A percentile compares a stretch with the other conserved stretches of the same genome.
Conservation (phyloP, 2,888 invertebrate species). For the Lithosia quadra region DNA sequence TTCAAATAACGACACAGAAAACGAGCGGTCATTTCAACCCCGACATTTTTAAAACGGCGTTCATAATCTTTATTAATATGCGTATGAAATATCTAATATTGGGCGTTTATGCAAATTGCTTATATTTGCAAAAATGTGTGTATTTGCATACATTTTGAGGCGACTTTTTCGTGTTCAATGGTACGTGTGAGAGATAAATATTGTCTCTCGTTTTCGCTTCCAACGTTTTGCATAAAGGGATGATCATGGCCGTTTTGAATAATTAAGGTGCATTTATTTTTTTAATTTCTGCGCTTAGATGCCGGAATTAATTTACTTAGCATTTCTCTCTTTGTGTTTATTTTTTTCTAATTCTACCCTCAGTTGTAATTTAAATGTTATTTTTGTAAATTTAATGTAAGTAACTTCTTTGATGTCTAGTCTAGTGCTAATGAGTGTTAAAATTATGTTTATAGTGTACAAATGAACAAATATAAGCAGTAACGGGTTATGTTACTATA, state of each 20-base stretch:
- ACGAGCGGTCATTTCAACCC: conserved; percentile 58
- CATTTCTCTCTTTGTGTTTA: conserved; percentile 34
- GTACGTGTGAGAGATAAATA: conserved; percentile 78
- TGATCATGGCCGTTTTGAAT: conserved; percentile 62
- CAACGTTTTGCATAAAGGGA: conserved; percentile 68
- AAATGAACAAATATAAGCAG: too few relatives aligned
- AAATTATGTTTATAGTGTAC: too few relatives aligned
- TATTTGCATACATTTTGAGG: conserved; percentile 79
- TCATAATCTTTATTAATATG: conserved; percentile 70
- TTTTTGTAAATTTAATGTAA: background rate
- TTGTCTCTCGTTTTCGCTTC: conserved; percentile 69
- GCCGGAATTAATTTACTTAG: conserved; percentile 53
- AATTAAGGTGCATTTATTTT: conserved; percentile 57
- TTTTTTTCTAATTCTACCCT: conserved; percentile 12
- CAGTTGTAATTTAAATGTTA: background rate
- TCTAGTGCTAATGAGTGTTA: too few relatives aligned
- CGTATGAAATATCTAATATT: conserved; percentile 68
- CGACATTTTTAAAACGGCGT: conserved; percentile 58
- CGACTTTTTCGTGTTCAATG: conserved; percentile 77
- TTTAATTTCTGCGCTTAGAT: conserved; percentile 47
- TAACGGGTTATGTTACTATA: too few relatives aligned
- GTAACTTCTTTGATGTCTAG: background rate
- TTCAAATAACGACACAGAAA: conserved; percentile 54
- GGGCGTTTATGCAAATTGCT: conserved; percentile 72
- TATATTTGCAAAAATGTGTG: conserved; percentile 61